These are phyloP conservation scores for Aleiodes alternator DNA, from an alignment of 2,888 invertebrate genomes.

Conservation along the genomic window DNA sequence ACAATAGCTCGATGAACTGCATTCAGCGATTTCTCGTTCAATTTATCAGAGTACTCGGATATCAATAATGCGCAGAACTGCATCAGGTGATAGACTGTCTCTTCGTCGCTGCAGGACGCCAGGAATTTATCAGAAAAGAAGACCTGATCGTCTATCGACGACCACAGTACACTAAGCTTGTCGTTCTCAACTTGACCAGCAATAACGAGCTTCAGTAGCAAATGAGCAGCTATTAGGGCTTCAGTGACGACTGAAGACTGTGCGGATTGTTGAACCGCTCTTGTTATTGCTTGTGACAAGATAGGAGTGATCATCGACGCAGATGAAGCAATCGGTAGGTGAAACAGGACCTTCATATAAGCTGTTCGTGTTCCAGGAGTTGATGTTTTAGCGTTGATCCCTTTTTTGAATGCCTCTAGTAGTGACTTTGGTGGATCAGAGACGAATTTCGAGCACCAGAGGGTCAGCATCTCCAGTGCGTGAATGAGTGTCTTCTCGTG, in stretches of 20 bases:
- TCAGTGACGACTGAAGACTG: constrained; percentile 84
- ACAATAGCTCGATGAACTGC: constrained; percentile 85
- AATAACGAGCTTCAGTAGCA: constrained; percentile 81
- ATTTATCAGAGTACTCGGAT: constrained; percentile 81
- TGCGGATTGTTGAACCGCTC: constrained; percentile 84
- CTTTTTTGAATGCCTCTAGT: constrained; percentile 84
- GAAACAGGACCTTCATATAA: constrained; percentile 84
- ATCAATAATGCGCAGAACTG: constrained; percentile 85
- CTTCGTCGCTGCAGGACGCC: constrained; percentile 82
- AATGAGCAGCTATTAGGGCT: constrained; percentile 82
- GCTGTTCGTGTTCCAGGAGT: constrained; percentile 86
- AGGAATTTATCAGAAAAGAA: constrained; percentile 91
- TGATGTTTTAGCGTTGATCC: constrained; percentile 84
- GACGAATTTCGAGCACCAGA: constrained; percentile 85
- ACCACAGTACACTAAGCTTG: constrained; percentile 81
- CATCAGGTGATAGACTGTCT: constrained; percentile 82
- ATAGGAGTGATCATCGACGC: constrained; percentile 77
- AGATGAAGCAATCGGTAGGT: constrained; percentile 60
- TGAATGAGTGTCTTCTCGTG: constrained; percentile 93
- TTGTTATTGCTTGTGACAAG: constrained; percentile 84
- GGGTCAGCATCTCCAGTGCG: constrained; percentile 86
- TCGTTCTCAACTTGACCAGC: constrained; percentile 75
- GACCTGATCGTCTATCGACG: constrained; percentile 84
- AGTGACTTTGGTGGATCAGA: constrained; percentile 82
- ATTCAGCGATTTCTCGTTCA: constrained; percentile 80